A percentile compares a stretch with the other conserved stretches of the same genome.
Conservation (phyloP, 2,888 invertebrate genomes). For the Pheosia gnoma region DNA sequence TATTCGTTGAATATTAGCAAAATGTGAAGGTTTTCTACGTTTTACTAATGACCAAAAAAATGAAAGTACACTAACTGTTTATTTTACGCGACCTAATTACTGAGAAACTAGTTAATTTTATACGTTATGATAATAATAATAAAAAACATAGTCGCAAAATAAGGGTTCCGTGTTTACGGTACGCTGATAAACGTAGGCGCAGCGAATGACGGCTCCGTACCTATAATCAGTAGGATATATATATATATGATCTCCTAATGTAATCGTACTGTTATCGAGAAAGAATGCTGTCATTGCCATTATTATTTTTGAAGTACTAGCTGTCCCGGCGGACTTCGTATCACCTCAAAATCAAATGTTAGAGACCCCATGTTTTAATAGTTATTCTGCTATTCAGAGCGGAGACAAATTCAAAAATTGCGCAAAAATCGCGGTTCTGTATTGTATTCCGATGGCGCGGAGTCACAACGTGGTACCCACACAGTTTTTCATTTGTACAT, state of each 20-base stretch:
- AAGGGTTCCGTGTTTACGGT: background rate
- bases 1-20: constrained; percentile 16
- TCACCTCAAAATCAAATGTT: no score
- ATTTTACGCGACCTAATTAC: constrained; percentile 19
- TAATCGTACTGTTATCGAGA: no score
- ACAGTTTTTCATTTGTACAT: constrained; percentile 27
- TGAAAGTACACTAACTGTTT: constrained; percentile 14
- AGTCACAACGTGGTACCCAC: constrained; percentile 9
- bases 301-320: no score
- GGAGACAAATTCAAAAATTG: no score
- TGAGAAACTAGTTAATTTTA: constrained; percentile 23
- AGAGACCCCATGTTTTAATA: no score
- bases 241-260: no score
- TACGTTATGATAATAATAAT: constrained; percentile 12
- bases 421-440: constrained; percentile 18
- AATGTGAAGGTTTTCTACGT: constrained; percentile 14
- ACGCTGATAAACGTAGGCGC: no score
- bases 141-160: background rate
- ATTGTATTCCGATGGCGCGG: constrained; percentile 34
- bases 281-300: no score
- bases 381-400: no score
- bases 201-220: no score
- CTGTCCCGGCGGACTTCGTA: no score
- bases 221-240: no score
- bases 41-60: constrained; percentile 22